phyloP scores from a whole-genome alignment of 2,888 invertebrate species.

The Drosophila macrothrix region DNA sequence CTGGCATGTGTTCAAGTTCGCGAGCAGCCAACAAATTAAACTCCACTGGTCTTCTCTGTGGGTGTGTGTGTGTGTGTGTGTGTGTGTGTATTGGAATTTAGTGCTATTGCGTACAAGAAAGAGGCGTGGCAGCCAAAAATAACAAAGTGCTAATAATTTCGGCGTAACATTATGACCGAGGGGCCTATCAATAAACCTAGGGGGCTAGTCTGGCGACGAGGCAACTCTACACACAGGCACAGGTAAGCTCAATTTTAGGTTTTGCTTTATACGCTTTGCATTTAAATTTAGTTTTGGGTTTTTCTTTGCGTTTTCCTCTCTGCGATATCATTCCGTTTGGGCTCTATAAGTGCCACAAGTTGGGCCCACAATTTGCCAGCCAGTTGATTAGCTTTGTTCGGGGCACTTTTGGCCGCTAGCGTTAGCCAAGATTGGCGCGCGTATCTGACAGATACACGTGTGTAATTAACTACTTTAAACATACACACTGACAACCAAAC shows the following conservation, averaged over 20 bases:
- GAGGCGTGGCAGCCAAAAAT: constrained; percentile 71
- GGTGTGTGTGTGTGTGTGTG: constrained; percentile 1
- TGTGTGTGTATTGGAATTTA: constrained; percentile 57
- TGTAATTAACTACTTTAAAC: constrained; percentile 57
- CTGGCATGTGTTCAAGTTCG: neutral
- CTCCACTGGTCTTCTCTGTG: neutral
- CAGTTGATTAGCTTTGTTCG: constrained; percentile 54
- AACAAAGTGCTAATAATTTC: constrained; percentile 78
- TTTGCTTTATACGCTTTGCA: constrained; percentile 46
- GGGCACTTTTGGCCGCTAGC: constrained; percentile 38
- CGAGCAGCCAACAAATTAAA: constrained; percentile 16
- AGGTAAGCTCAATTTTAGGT: constrained; percentile 18
- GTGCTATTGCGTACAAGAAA: constrained; percentile 77
- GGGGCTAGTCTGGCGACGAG: constrained; percentile 8
- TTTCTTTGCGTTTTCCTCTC: constrained; percentile 22
- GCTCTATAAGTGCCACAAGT: constrained; percentile 36
- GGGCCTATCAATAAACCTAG: constrained; percentile 37
- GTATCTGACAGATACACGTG: constrained; percentile 59
- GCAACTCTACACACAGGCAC: constrained; percentile 1
- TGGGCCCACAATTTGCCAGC: constrained; percentile 36
- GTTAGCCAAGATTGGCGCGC: constrained; percentile 39
- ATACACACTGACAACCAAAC: constrained; percentile 20
- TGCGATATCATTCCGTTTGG: constrained; percentile 35
- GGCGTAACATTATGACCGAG: constrained; percentile 63
- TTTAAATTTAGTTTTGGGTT: constrained; percentile 33